Evolutionary conservation across 2,797 vertebrate genomes (phyloP), one percentile per base, ranked within the genome.

Genomic region (Chaetodon trifasciatus): DNA sequence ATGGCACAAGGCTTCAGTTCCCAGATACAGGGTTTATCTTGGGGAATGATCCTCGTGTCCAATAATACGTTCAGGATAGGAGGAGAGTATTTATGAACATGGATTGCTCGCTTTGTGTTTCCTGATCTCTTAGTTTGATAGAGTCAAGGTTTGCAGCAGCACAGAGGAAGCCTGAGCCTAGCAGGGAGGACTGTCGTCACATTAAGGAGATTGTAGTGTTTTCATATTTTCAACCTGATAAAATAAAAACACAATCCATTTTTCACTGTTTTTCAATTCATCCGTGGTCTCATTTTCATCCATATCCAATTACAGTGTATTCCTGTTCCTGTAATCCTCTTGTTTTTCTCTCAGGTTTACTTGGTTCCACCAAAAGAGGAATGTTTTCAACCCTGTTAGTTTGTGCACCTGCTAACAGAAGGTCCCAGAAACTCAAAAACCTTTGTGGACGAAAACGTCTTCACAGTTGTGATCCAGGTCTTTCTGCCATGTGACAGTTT

Each of bases 61-160:
- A 83, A 83, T 74, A 72, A 83, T 65, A 75, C 1, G 16, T 35
- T 46, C 61, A 74, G 62, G 68, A 74, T 19, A 13, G 66, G n/a
- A 63, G 47, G 23, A 32, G 1, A n/a, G 24, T 68, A 4, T 81
- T 77, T 50, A 0, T 35, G 67, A 68, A 86, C 78, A 66, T 32
- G n/a, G 52, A 46, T 67, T n/a, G 23, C 58, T 72, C 10, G 17
- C 65, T 79, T 62, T 23, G 6, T 42, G 13, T 62, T 81, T 84
- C 44, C 7, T n/a, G 68, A 76, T 78, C 12, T 52, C 19, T 50
- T 0, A 2, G 10, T 68, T 60, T 74, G 44, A 75, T 46, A 28
- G 47, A 50, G 53, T 8, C 1, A 0, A 62, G 12, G 24, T 74
- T 44, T 56, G 23, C 46, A 53, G 64, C 19, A 37, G 35, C 58